Base-by-base conservation (phyloP, 2,113 vertebrate genomes). In the Climacteris rufus region DNA sequence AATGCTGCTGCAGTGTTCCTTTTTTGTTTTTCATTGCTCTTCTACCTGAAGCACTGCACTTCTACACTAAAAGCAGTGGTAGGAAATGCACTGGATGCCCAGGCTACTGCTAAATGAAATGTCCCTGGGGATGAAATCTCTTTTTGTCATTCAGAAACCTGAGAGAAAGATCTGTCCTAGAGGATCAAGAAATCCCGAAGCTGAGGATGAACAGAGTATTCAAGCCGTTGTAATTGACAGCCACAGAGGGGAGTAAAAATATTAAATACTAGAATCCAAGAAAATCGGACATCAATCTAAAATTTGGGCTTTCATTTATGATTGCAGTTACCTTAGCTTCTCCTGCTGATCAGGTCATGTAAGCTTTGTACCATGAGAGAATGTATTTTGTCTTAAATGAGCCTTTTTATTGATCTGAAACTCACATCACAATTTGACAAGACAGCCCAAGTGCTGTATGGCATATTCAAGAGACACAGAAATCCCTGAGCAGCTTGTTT, bases 391-490 rank as follows among this genome's bases (percentile, higher is more conserved):
- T 15, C 49, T 85, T 61, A 63, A 54, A 63, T 47, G 47, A 81
- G 31, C 57, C 35, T 66, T 88, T 91, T 90, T 94, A 83, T 74
- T 82, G 77, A 90, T 95, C 90, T 85, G 63, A 91, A 93, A 89
- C 42, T 63, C n/a, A 37, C 15, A 83, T 81, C 33, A 25, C 75
- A 91, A 90, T 93, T 72, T 40, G 39, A 82, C 39, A 72, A 52
- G 77, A 86, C 60, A 95, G 71, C 33, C 33, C 45, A 72, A 78
- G 31, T 28, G 25, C 83, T 20, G 2, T 45, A 49, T 54, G 40
- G 33, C 59, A 39, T 87, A 57, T 95, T 89, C 61, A 72, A 75
- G 28, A 91, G 61, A 47, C 39, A 72, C 45, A 83, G 79, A 90
- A 88, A 89, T 89, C 40, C 59, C 82, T 6, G 35, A 72, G 27